Base-by-base conservation (phyloP, 1,140 invertebrate species). In the Branchinecta lynchi region DNA sequence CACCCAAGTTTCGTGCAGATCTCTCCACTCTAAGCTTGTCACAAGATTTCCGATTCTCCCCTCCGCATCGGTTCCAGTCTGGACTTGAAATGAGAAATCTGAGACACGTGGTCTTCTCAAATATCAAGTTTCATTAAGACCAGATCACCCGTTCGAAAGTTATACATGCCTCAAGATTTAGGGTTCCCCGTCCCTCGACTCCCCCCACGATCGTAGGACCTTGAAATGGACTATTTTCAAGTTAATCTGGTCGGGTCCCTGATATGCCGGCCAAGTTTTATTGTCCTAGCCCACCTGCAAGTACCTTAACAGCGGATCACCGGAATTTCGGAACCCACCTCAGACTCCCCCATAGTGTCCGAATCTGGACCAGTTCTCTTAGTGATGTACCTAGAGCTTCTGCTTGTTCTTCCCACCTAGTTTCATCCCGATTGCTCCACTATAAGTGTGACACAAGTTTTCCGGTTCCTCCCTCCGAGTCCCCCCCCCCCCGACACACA, bases 111-210 rank as follows among this genome's bases (percentile, higher is more conserved):
- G n/a, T n/a, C n/a, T n/a, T n/a, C n/a, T n/a, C n/a, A n/a, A 9
- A 51, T 51, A 51, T 51, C 46, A 51, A 51, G 46, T 51, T 51
- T 51, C n/a, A 51, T 51, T n/a, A 51, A 51, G 46, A 51, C n/a
- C n/a, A 9, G 46, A 51, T 51, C 46, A 51, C 46, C 46, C 46
- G n/a, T 51, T 51, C 46, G 46, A 9, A 51, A 51, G 46, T 9
- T 51, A 51, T 9, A 51, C 9, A 51, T 51, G n/a, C 46, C 46
- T 51, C 46, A 51, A 51, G 46, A 51, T 51, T 51, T 51, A 9
- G 9, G 46, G 9, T 51, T 51, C 46, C 46, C 46, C 46, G 46
- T 51, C 46, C n/a, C n/a, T n/a, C 46, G 46, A 51, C 9, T 51
- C 46, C 9, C 46, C 46, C 46, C 46, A 51, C 46, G 9, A n/a